These are phyloP conservation scores for Bembecia ichneumoniformis DNA, from an alignment of 2,888 invertebrate species.

Conservation along the genomic window DNA sequence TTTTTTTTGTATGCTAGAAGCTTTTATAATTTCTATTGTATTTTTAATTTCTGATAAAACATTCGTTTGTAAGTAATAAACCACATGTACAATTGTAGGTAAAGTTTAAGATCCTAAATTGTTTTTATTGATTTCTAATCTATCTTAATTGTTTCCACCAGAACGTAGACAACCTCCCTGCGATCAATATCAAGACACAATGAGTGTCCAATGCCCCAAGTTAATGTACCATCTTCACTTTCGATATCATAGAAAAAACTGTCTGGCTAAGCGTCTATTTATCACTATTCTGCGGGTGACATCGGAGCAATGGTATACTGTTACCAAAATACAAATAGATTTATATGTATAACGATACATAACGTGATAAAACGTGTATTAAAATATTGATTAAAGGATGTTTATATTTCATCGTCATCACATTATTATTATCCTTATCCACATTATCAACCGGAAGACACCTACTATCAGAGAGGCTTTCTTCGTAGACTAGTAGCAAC, in stretches of 20 bases:
- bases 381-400: too few relatives aligned
- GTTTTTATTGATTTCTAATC: not conserved
- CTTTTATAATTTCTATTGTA: too few relatives aligned
- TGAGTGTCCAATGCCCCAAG: not conserved
- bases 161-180: not conserved
- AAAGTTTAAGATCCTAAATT: not conserved
- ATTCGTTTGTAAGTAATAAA: too few relatives aligned
- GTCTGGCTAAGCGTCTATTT: constrained; percentile 12
- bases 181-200: not conserved
- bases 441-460: too few relatives aligned
- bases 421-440: too few relatives aligned
- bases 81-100: too few relatives aligned
- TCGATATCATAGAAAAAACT: constrained; percentile 9
- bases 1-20: too few relatives aligned
- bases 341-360: not conserved
- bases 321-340: not conserved
- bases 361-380: too few relatives aligned
- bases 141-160: not conserved
- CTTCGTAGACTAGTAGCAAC: too few relatives aligned
- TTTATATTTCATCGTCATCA: too few relatives aligned
- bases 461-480: too few relatives aligned
- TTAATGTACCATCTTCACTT: not conserved
- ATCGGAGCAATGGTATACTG: constrained; percentile 7
- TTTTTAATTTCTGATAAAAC: too few relatives aligned
- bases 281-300: constrained; percentile 15